A percentile compares a stretch with the other conserved stretches of the same genome.
Evolutionary conservation across 2,113 vertebrate species (phyloP).

Genomic region (Tyto alba): DNA sequence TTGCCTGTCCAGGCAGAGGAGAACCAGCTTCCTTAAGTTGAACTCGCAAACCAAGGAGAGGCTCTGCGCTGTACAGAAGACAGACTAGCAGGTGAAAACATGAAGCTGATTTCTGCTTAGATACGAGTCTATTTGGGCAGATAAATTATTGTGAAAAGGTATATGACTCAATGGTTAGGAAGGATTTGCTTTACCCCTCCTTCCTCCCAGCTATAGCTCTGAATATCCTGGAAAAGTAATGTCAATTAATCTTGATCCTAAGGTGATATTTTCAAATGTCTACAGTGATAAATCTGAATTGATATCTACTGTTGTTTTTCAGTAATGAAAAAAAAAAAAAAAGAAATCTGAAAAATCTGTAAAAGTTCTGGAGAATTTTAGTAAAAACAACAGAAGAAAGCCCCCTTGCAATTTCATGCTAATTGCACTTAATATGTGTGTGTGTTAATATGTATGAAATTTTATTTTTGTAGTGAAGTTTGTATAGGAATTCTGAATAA

Average conservation of each 20-base stretch:
- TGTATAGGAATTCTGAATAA: neutral
- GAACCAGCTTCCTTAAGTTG: neutral
- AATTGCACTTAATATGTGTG: neutral
- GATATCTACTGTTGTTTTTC: neutral
- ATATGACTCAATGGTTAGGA: constrained; percentile 31
- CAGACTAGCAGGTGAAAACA: constrained; percentile 34
- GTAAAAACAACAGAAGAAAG: neutral
- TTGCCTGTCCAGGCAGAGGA: neutral
- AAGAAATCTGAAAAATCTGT: neutral
- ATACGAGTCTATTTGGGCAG: constrained; percentile 15
- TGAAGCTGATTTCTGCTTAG: constrained; percentile 34
- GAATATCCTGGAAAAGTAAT: neutral
- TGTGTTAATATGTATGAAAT: neutral
- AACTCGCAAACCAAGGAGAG: neutral
- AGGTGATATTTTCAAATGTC: neutral
- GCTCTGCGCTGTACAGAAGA: neutral
- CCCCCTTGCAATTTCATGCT: neutral
- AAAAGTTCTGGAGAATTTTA: neutral
- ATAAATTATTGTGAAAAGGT: neutral
- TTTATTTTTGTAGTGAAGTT: neutral
- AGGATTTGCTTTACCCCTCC: neutral
- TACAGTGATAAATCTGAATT: neutral
- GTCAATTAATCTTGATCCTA: neutral
- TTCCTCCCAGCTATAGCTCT: neutral
- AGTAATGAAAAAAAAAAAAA: neutral